phyloP scores from a whole-genome alignment of 2,888 invertebrate species.

The Nymphalis c-album region DNA sequence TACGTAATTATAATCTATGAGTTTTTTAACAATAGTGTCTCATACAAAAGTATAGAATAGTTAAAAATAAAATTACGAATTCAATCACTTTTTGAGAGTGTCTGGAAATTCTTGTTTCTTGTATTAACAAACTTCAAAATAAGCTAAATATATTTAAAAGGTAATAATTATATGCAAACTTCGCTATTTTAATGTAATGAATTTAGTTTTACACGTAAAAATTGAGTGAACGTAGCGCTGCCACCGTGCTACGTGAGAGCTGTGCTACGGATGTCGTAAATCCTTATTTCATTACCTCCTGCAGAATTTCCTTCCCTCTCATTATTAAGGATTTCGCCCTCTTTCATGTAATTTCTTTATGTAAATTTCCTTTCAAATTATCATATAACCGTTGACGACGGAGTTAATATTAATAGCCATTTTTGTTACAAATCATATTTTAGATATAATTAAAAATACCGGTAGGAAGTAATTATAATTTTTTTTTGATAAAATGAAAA shows the following conservation, averaged over 20 bases:
- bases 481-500: too few species aligned
- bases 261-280: slow-evolving; percentile 41
- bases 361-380: slow-evolving; percentile 21
- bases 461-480: too few species aligned
- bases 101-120: too few species aligned
- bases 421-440: neutral
- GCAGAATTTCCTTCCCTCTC: slow-evolving; percentile 39
- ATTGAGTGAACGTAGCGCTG: slow-evolving; percentile 12
- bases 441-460: too few species aligned
- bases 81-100: too few species aligned
- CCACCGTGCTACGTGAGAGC: slow-evolving; percentile 29
- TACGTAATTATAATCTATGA: too few species aligned
- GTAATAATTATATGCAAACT: too few species aligned
- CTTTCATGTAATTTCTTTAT: slow-evolving; percentile 33
- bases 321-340: slow-evolving; percentile 36
- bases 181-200: neutral
- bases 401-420: slow-evolving; percentile 6
- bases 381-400: slow-evolving; percentile 10
- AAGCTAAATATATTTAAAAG: too few species aligned
- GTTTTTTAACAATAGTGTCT: too few species aligned
- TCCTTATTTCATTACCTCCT: slow-evolving; percentile 41
- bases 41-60: too few species aligned
- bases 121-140: too few species aligned
- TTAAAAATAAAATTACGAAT: too few species aligned
- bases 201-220: slow-evolving; percentile 17